Percentiles rank a stretch among this genome's conserved stretches.
Conservation (phyloP, 1,140 invertebrate genomes). For the Anastrepha obliqua region DNA sequence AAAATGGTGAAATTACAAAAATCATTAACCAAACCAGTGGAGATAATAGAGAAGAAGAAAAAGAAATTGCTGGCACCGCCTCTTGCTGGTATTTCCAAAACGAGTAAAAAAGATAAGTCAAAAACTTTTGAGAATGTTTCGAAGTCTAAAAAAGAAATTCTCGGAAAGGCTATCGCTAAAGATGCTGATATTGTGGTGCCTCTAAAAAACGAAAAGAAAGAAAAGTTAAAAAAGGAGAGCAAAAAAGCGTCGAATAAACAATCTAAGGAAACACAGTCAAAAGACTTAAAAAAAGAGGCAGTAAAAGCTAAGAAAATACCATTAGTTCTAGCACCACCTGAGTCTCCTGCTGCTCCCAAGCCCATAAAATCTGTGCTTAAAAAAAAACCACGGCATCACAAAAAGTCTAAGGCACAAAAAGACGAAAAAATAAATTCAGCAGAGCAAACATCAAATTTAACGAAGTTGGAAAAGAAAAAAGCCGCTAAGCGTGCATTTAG, state of each 20-base stretch:
- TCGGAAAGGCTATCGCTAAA: not conserved
- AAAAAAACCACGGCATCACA: no score
- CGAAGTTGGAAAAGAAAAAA: conserved; percentile 50
- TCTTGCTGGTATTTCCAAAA: conserved; percentile 25
- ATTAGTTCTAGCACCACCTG: conserved; percentile 62
- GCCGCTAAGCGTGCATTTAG: conserved; percentile 9
- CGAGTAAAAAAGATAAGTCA: conserved; percentile 25
- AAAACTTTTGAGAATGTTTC: not conserved
- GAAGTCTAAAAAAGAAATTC: conserved; percentile 39
- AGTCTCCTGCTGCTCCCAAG: conserved; percentile 58
- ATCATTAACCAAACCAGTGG: conserved; percentile 53
- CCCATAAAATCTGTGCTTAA: not conserved
- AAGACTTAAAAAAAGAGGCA: not conserved
- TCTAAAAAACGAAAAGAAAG: conserved; percentile 10
- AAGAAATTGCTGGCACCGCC: conserved; percentile 12
- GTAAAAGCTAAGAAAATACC: conserved; percentile 54
- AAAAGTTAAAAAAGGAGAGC: not conserved
- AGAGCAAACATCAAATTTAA: conserved; percentile 53
- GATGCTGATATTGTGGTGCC: not conserved
- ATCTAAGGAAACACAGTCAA: not conserved
- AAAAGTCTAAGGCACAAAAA: conserved; percentile 52
- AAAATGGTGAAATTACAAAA: conserved; percentile 59
- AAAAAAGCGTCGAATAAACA: not conserved
- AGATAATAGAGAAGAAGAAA: conserved; percentile 47
- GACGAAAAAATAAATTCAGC: conserved; percentile 15